Base-by-base conservation (phyloP, 1,140 invertebrate species). In the Galleria mellonella region DNA sequence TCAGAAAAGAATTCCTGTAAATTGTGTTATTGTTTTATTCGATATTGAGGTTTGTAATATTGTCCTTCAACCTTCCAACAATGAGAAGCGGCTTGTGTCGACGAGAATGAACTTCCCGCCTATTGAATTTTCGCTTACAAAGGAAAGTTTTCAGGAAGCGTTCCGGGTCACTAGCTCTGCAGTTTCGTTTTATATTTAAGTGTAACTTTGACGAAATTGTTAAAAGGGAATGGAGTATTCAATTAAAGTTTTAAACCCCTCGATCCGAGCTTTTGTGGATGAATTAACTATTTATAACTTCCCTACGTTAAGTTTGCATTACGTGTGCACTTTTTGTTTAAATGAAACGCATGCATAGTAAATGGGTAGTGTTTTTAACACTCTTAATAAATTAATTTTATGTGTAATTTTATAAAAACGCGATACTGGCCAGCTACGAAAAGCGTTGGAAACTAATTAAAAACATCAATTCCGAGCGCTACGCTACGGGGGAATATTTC, bases 401-500 rank as follows among this genome's bases (percentile, higher is more conserved):
- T 72, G 55, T 61, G 63, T 64, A 66, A 66, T 68, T 62, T 35
- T 35, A 60, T 58, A 65, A 67, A 61, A 61, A 67, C 32, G 41
- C 51, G 47, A 63, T 64, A 58, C 64, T 62, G 55, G 62, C 62
- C 67, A 72, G 62, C 64, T 55, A 71, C 72, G 64, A 81, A 81
- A 81, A 78, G 60, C 72, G 63, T 70, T 76, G 66, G 60, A 65
- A 81, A 82, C 77, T 82, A 82, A 82, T 82, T 82, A 82, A 82
- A 82, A 82, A 82, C 77, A 82, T 82, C 77, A 82, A 82, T 79
- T 82, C 69, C 62, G 48, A 31, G 61, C 66, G 61, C 60, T 51
- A 58, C 54, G 63, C 60, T 62, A 68, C 67, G 62, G 64, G 67
- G 64, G 68, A 67, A 72, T 73, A 77, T 75, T 72, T 74, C 72